These are phyloP conservation scores for Chelmon rostratus DNA, from an alignment of 2,797 vertebrate genomes.

Conservation along the genomic window DNA sequence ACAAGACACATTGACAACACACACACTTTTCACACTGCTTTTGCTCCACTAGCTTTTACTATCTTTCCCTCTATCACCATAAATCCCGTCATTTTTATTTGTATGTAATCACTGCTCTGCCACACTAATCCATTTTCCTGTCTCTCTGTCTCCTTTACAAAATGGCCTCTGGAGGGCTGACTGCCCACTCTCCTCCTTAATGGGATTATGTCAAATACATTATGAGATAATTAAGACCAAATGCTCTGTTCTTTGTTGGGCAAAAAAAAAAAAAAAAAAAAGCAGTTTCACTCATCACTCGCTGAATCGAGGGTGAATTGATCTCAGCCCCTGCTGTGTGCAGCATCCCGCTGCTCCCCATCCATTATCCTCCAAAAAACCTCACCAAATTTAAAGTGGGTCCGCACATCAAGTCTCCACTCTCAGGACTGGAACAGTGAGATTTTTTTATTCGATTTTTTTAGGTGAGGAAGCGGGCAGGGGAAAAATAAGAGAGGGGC, in stretches of 20 bases:
- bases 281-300: conserved; percentile 22
- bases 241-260: conserved; percentile 8
- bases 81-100: conserved; percentile 10
- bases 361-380: conserved; percentile 10
- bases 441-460: conserved; percentile 19
- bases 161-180: conserved; percentile 24
- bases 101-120: conserved; percentile 30
- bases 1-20: background rate
- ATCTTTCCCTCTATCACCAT: background rate
- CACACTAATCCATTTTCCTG: conserved; percentile 37
- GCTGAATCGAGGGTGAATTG: conserved; percentile 33
- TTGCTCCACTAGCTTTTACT: conserved; percentile 1
- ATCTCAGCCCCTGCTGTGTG: conserved; percentile 32
- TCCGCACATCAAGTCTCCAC: background rate
- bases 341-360: conserved; percentile 1
- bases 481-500: background rate
- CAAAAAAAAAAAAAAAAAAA: conserved; percentile 29
- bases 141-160: conserved; percentile 21
- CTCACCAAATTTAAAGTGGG: background rate
- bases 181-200: conserved; percentile 26
- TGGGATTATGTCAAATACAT: conserved; percentile 48
- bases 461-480: conserved; percentile 3
- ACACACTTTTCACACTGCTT: conserved; percentile 2
- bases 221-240: conserved; percentile 54
- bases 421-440: background rate